Base-by-base conservation (phyloP, 2,113 vertebrate genomes). In the Anguilla japonica region DNA sequence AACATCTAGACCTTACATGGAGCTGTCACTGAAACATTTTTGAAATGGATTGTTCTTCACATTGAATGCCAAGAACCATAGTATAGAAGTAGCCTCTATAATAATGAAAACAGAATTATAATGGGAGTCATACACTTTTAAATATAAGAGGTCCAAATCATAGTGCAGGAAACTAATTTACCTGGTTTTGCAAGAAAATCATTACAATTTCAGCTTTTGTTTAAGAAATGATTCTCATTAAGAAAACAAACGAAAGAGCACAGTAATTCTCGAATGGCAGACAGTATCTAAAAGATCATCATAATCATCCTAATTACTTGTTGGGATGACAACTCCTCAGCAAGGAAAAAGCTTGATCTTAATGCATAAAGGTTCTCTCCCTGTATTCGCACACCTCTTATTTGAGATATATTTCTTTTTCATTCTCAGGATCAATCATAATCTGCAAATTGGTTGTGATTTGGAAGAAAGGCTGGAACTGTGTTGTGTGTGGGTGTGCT, bases 181-280 rank as follows among this genome's bases (percentile, higher is more conserved):
- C 18, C 34, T 41, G 34, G 83, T 40, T n/a, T 43, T 22, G 39
- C 15, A 43, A 39, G 71, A 71, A 15, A 84, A 63, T 39, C 57
- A 84, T 41, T 43, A 53, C 29, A 26, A 67, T 67, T 57, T 71
- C 4, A 20, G 57, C 41, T 26, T 71, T 41, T 84, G 83, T 84
- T n/a, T 26, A 53, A 53, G 9, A 56, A 41, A 57, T 39, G 53
- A 29, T 56, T 83, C 20, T 71, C 63, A 71, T 71, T 53, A 29
- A 63, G 50, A 84, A 84, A 57, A 84, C 56, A 84, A 8, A 20
- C 41, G 26, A 60, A 84, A 63, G 14, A 84, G 50, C 56, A n/a
- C 5, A 60, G 26, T 71, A 67, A 41, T 84, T 71, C 57, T 71
- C 63, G 13, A 14, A 71, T 71, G 83, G 39, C 57, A 41, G 60